Percentiles rank a stretch among this genome's conserved stretches.
Evolutionary conservation across 30 jellyfish, hydroid and myxozoan genomes (phyloP).

Genomic region (Sanderia malayensis): DNA sequence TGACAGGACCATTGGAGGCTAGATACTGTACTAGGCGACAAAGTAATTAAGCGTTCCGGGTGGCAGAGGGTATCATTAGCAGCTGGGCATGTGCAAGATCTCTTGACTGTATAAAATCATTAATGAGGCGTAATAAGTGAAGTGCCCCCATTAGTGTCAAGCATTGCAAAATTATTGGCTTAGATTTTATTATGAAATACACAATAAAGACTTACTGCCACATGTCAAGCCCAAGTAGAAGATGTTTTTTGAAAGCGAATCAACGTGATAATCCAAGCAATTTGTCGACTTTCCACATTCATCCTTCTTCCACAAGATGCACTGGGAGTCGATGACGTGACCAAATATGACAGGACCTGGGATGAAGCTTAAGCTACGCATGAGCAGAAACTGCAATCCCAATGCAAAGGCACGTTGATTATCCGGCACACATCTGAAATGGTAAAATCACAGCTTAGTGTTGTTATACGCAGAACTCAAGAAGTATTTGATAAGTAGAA

Average conservation of each 20-base stretch:
- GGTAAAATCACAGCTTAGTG: too few species aligned
- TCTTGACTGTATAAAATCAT: too few species aligned
- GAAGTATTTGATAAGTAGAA: too few species aligned
- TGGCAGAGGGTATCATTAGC: too few species aligned
- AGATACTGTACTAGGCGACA: too few species aligned
- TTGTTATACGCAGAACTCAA: neutral
- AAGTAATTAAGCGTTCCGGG: too few species aligned
- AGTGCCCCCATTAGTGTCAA: too few species aligned
- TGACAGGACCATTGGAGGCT: too few species aligned
- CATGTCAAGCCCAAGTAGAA: constrained; percentile 60
- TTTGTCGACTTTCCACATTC: constrained; percentile 74
- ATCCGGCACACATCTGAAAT: constrained; percentile 84
- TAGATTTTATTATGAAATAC: too few species aligned
- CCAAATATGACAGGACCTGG: constrained; percentile 94
- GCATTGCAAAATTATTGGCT: too few species aligned
- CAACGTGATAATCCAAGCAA: constrained; percentile 78
- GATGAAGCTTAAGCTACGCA: constrained; percentile 85
- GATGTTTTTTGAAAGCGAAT: constrained; percentile 41
- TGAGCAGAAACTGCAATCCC: constrained; percentile 77
- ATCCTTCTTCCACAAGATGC: constrained; percentile 71
- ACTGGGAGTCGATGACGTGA: constrained; percentile 67
- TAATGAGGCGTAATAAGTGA: too few species aligned
- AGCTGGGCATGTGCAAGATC: too few species aligned
- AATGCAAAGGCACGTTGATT: constrained; percentile 90
- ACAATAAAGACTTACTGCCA: constrained; percentile 45